These are phyloP conservation scores for Lepisosteus oculatus DNA, from an alignment of 2,113 vertebrate species.

Conservation along the genomic window DNA sequence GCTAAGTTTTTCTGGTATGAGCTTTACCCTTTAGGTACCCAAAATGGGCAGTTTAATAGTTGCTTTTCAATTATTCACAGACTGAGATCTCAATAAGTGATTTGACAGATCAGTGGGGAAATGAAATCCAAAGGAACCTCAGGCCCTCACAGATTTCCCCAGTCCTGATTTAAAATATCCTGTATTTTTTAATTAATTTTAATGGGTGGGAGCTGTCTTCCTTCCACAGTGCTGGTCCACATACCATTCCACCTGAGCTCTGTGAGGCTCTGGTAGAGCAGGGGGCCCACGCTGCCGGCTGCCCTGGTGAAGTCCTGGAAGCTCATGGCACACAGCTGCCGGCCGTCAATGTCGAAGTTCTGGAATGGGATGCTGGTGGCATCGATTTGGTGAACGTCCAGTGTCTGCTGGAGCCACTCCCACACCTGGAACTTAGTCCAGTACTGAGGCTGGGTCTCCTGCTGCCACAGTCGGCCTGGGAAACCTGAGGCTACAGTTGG, in stretches of 20 bases:
- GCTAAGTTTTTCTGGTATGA: too few relatives aligned
- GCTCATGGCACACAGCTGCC: constrained; percentile 86
- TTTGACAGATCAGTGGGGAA: too few relatives aligned
- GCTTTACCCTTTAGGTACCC: too few relatives aligned
- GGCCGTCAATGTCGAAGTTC: constrained; percentile 88
- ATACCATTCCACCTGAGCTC: constrained; percentile 88
- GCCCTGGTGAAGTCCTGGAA: constrained; percentile 86
- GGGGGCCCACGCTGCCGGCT: constrained; percentile 80
- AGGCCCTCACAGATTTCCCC: too few relatives aligned
- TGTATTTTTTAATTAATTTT: too few relatives aligned
- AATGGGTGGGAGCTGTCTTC: too few relatives aligned
- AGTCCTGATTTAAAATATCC: not conserved
- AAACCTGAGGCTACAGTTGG: constrained; percentile 60
- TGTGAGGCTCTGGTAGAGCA: constrained; percentile 85
- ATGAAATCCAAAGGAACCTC: too few relatives aligned
- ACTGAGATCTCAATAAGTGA: too few relatives aligned
- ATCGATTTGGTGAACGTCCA: constrained; percentile 93
- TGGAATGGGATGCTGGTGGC: constrained; percentile 86
- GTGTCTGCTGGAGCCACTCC: constrained; percentile 95
- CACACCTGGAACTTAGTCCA: constrained; percentile 97
- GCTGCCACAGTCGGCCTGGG: constrained; percentile 78
- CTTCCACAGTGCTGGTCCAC: constrained; percentile 9
- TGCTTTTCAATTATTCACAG: too few relatives aligned
- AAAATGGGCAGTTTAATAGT: too few relatives aligned
- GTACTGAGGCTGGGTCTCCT: constrained; percentile 83